Percentiles rank a stretch among this genome's conserved stretches.
These are phyloP conservation scores for Chroicocephalus ridibundus DNA, from an alignment of 2,113 vertebrate species.

Conservation along the genomic window DNA sequence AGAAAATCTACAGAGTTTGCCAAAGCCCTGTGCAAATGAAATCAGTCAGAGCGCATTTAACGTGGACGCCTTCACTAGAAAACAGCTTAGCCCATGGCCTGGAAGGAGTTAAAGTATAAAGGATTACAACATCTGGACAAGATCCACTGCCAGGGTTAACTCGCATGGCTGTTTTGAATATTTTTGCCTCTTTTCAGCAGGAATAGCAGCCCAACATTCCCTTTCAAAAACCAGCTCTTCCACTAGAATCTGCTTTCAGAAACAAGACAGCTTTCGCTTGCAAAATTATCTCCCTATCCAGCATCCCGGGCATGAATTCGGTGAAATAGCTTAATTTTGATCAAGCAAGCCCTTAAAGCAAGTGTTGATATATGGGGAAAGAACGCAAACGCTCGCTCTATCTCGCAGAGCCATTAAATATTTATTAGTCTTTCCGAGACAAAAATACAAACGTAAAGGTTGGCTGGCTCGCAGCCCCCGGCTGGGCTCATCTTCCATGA, in stretches of 20 bases:
- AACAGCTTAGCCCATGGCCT: not conserved
- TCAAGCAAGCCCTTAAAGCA: not conserved
- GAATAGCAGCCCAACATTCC: not conserved
- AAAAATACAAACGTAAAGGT: not conserved
- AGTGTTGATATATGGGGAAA: not conserved
- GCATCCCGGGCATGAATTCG: not conserved
- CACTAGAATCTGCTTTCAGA: not conserved
- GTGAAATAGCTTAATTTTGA: not conserved
- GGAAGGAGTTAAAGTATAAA: constrained; percentile 19
- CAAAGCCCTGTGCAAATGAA: not conserved
- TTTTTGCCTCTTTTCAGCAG: not conserved
- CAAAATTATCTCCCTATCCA: not conserved
- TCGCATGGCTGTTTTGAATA: not conserved
- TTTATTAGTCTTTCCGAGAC: not conserved
- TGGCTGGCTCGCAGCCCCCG: not conserved
- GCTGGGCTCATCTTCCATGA: not conserved
- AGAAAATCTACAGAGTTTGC: not conserved
- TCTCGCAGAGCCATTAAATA: not conserved
- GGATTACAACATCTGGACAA: constrained; percentile 8
- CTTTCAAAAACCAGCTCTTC: not conserved
- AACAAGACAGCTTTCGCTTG: not conserved
- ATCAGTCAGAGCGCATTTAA: not conserved
- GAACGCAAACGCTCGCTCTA: accelerated
- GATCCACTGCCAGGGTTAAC: constrained; percentile 19
- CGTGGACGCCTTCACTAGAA: not conserved